Base-by-base conservation (phyloP, 2,888 invertebrate species). In the Fragum whitleyi region DNA sequence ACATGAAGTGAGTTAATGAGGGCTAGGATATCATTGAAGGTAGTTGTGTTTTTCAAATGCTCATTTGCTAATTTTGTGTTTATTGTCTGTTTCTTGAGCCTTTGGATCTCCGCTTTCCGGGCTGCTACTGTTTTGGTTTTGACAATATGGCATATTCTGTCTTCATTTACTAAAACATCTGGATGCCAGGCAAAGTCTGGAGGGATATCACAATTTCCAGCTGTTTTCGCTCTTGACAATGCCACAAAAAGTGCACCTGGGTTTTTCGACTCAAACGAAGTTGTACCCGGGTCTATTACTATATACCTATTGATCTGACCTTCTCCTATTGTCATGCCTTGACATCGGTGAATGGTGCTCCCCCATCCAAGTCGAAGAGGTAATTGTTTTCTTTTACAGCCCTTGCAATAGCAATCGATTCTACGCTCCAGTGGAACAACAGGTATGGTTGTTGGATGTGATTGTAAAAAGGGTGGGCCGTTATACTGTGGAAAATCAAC, bases 131-230 rank as follows among this genome's bases (percentile, higher is more conserved):
- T 80, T 21, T 69, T 62, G 36, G 82, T 84, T 23, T 70, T 51
- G n/a, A 82, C 84, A 26, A 11, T 39, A 53, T 81, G 71, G 42
- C 86, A 84, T 11, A 86, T 28, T 29, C 82, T 67, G 21, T 82
- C 84, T 29, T 80, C 72, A 65, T 84, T 86, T 0, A 78, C 78
- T n/a, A 84, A 53, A 7, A 81, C 62, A 16, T 32, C 9, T 16
- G 82, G 84, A 77, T 86, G 80, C 82, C 81, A 86, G 7, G 78
- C 81, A 81, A 86, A 84, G 47, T 86, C 83, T 11, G 80, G 83
- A n/a, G 51, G 29, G 14, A 11, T 42, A 16, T 2, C 14, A 7
- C 26, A 11, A 36, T 62, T 42, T n/a, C 84, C 84, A 32, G 80
- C 65, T 62, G 76, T 42, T 65, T 81, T 84, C 26, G 86, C 83